Evolutionary conservation across 2,113 vertebrate genomes (phyloP), one percentile per base, ranked within the genome.

Genomic region (Ondatra zibethicus): DNA sequence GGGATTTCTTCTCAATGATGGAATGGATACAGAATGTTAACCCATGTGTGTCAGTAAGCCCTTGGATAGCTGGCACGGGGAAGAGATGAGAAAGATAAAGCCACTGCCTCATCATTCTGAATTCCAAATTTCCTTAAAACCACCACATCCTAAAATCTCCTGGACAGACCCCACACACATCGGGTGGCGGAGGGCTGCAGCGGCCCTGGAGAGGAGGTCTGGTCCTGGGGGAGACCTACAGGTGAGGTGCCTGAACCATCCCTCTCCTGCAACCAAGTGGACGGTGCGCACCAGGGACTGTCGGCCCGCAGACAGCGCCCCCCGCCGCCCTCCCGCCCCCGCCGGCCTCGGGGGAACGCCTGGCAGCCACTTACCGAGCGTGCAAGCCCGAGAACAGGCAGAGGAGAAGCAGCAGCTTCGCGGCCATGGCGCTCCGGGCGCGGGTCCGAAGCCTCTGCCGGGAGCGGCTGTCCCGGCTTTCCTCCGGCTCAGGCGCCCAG

Each of bases 311-410:
- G 66, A 92, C 80, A 80, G 96, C 91, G 88, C 86, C 86, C 76
- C 92, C 84, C 72, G 39, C 93, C 61, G 45, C 94, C 95, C 87
- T 87, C 11, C n/a, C 42, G 72, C 81, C n/a, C 77, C 76, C 78
- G 3, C 77, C 0, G 88, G 84, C 91, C 77, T 23, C 68, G 12
- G 14, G 42, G 33, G 52, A 39, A 63, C 1, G 31, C 75, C 52
- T 93, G 63, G 36, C 84, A 77, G 91, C 45, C 97, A 99, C 99
- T 99, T 98, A 99, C 99, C 99, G 98, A 55, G 98, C 99, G 78
- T 98, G 98, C 66, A 99, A 99, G 88, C 99, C 98, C 0, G 99
- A 99, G 93, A 99, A 98, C 63, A 99, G 98, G 92, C 99, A 98
- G 95, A 99, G 97, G 91, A 98, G 96, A 70, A 98, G 97, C 97